Percentiles rank a stretch among this genome's conserved stretches.
These are phyloP conservation scores for Plutella xylostella DNA, from an alignment of 2,888 invertebrate genomes.

Conservation along the genomic window DNA sequence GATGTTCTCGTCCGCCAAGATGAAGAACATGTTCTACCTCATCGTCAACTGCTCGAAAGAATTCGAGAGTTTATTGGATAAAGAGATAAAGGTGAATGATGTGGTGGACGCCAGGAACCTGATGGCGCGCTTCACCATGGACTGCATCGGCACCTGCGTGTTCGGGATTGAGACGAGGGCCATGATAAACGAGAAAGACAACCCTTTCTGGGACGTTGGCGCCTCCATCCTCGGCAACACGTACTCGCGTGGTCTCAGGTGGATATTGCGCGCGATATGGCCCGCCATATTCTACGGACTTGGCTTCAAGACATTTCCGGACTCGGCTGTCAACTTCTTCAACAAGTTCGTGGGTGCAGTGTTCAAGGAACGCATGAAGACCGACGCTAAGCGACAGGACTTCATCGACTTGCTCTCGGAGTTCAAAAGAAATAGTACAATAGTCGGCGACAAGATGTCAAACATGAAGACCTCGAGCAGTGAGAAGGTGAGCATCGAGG, in stretches of 20 bases:
- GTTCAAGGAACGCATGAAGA: constrained; percentile 11
- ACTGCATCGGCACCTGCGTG: constrained; percentile 4
- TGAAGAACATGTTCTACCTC: constrained; percentile 12
- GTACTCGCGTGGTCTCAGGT: too few relatives aligned
- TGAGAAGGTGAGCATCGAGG: constrained; percentile 24
- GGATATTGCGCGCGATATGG: constrained; percentile 27
- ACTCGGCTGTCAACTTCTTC: constrained; percentile 24
- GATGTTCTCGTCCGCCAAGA: constrained; percentile 11
- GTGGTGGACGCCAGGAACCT: background rate
- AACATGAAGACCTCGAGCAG: constrained; percentile 15
- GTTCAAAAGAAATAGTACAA: constrained; percentile 14
- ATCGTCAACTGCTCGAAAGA: constrained; percentile 1
- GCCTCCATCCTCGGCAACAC: too few relatives aligned
- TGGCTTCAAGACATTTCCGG: constrained; percentile 22
- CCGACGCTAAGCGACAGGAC: constrained; percentile 16
- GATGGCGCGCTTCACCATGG: constrained; percentile 8
- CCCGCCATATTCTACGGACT: constrained; percentile 28
- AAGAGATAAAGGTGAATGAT: background rate
- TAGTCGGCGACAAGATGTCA: constrained; percentile 17
- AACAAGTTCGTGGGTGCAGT: constrained; percentile 5
- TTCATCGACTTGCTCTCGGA: constrained; percentile 18
- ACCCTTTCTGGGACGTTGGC: too few relatives aligned
- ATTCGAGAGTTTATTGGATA: constrained; percentile 4
- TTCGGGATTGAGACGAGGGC: constrained; percentile 3
- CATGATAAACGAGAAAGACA: background rate